Conservation (phyloP, 2,888 invertebrate species). For the Agapetus fuscipes region DNA sequence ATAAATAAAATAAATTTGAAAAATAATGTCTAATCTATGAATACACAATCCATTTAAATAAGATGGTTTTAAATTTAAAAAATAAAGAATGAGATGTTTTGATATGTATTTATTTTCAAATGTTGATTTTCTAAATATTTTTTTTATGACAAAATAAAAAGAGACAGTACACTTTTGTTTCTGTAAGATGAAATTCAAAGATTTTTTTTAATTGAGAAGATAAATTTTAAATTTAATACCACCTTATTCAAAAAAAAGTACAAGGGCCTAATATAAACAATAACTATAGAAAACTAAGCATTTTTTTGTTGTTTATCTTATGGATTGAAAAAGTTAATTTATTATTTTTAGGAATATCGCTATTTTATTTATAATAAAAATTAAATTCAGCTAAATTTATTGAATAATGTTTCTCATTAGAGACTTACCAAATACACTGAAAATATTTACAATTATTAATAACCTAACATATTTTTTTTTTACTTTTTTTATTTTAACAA, state of each 20-base stretch:
- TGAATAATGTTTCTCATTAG: slow-evolving; percentile 17
- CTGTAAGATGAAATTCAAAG: too few relatives aligned
- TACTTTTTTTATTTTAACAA: too few relatives aligned
- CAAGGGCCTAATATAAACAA: slow-evolving; percentile 5
- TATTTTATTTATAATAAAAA: slow-evolving; percentile 6
- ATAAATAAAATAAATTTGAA: slow-evolving; percentile 16
- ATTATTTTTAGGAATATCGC: slow-evolving; percentile 2
- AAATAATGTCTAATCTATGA: slow-evolving; percentile 14
- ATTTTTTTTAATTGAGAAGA: too few relatives aligned
- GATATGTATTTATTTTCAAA: too few relatives aligned
- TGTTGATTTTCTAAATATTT: too few relatives aligned
- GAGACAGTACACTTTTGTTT: too few relatives aligned
- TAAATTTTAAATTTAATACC: too few relatives aligned
- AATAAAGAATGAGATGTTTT: too few relatives aligned
- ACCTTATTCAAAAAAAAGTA: too few relatives aligned
- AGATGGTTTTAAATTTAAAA: slow-evolving; percentile 13
- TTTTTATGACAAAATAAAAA: too few relatives aligned
- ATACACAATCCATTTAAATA: too few relatives aligned
- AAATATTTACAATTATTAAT: slow-evolving; percentile 17
- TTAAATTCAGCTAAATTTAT: slow-evolving; percentile 20
- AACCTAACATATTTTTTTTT: slow-evolving; percentile 8
- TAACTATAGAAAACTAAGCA: slow-evolving; percentile 18
- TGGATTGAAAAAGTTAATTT: slow-evolving; percentile 13
- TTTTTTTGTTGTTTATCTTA: slow-evolving; percentile 17
- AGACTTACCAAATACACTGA: slow-evolving; percentile 18